phyloP scores from a whole-genome alignment of 2,113 vertebrate genomes.

The Condylura cristata region DNA sequence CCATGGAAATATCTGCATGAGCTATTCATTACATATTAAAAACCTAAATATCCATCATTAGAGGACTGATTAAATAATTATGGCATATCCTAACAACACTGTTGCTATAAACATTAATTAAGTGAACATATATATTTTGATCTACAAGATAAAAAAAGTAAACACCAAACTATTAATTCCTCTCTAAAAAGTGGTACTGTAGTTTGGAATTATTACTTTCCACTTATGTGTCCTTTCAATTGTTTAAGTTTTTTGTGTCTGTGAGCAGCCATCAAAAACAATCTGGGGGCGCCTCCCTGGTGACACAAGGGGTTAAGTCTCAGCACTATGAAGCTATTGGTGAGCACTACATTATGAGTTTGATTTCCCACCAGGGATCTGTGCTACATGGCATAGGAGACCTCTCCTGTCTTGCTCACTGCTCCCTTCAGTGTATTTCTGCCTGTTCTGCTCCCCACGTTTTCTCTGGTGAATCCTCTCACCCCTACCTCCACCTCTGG shows the following conservation, averaged over 20 bases:
- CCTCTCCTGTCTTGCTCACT: no score
- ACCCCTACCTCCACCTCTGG: no score
- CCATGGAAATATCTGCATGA: conserved; percentile 1
- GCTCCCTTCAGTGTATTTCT: no score
- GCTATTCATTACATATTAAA: not conserved
- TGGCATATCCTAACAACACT: conserved; percentile 10
- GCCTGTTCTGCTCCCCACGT: no score
- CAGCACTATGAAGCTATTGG: no score
- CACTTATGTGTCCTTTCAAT: not conserved
- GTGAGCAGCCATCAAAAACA: not conserved
- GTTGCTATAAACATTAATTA: not conserved
- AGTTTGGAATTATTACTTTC: conserved; percentile 9
- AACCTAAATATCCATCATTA: not conserved
- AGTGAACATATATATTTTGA: not conserved
- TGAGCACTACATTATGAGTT: no score
- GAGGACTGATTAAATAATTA: not conserved
- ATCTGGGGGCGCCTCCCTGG: no score
- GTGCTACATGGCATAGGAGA: no score
- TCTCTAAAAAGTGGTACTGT: not conserved
- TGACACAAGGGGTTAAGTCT: no score
- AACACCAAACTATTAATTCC: conserved; percentile 9
- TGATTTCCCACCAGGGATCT: no score
- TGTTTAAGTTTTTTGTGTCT: not conserved
- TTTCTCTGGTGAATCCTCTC: no score
- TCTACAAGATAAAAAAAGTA: not conserved